Base-by-base conservation (phyloP, 2,888 invertebrate species). In the Sycophila texana region DNA sequence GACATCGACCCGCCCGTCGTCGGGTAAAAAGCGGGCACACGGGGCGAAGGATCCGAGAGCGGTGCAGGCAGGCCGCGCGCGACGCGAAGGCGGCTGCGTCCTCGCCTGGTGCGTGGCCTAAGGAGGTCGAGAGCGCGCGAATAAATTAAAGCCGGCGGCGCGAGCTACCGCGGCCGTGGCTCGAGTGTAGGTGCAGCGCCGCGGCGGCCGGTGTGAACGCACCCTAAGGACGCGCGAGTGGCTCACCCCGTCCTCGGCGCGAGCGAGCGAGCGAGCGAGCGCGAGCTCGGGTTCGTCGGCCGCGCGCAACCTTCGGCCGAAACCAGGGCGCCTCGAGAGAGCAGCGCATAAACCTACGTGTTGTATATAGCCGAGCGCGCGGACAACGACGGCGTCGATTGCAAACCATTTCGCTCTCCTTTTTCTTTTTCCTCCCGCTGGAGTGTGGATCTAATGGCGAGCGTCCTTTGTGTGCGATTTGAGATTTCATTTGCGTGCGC, bases 201-300 rank as follows among this genome's bases (percentile, higher is more conserved):
- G 18, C 26, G n/a, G 60, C 16, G 14, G 61, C 13, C 77, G 77
- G 84, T 85, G 86, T 85, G 86, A 84, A 85, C 83, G 85, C 83
- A 83, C 84, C 85, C 85, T 84, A 82, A 86, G 85, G 83, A 84
- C 83, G 84, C 75, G 51, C 30, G 60, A 82, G 84, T 80, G 83
- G 84, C 85, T 87, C 86, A 87, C 86, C 87, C 87, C 87, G 87
- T 87, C 87, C 87, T 87, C 86, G 39, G 86, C 84, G 83, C 39
- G 61, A 16, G 20, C 26, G 51, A 12, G 26, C 18, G 39, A 16
- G 51, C 20, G 1, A n/a, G n/a, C 26, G 26, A 26, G 26, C 26
- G 26, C 26, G 18, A 26, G 20, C 63, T 20, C 78, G 80, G 86
- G 88, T 87, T 88, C 88, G 86, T 85, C 86, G 87, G 84, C 87